Evolutionary conservation across 2,888 invertebrate genomes (phyloP).

Genomic region (Lasioglossum villosulum): DNA sequence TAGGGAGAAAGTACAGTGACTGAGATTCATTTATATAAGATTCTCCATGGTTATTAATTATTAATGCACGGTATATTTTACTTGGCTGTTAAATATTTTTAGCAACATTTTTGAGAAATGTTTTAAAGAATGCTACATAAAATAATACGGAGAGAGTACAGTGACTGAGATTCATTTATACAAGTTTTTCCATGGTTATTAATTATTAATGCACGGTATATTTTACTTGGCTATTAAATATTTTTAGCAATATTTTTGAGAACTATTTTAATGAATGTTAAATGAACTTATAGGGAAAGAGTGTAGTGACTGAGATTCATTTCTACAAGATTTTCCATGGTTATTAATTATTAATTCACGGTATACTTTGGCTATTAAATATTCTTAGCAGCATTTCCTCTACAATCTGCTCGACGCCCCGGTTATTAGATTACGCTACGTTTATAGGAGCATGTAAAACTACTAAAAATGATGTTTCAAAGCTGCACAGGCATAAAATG

Average conservation of each 20-base stretch:
- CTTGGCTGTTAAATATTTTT: not conserved
- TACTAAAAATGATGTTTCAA: slow-evolving; percentile 4
- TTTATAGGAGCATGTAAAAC: not conserved
- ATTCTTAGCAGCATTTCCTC: not conserved
- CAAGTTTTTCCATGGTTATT: not conserved
- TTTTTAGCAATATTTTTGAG: not conserved
- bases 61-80: not conserved
- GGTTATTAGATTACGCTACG: slow-evolving; percentile 4
- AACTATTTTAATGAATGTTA: not conserved
- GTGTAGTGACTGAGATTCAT: not conserved
- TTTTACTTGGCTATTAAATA: not conserved
- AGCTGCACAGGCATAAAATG: slow-evolving; percentile 1
- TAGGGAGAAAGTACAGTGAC: not conserved
- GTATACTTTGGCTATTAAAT: slow-evolving; percentile 4
- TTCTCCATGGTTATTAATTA: not conserved
- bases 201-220: slow-evolving; percentile 1
- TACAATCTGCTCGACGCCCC: slow-evolving; percentile 3
- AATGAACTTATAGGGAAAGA: not conserved
- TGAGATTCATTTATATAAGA: not conserved
- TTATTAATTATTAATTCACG: slow-evolving; percentile 1
- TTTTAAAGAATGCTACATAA: too few species aligned
- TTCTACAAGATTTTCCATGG: not conserved
- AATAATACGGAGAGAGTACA: not conserved
- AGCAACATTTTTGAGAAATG: not conserved
- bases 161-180: not conserved